A percentile compares a stretch with the other conserved stretches of the same genome.
Conservation (phyloP, 64 coral and sea anemone species). For the Montipora efflorescens region DNA sequence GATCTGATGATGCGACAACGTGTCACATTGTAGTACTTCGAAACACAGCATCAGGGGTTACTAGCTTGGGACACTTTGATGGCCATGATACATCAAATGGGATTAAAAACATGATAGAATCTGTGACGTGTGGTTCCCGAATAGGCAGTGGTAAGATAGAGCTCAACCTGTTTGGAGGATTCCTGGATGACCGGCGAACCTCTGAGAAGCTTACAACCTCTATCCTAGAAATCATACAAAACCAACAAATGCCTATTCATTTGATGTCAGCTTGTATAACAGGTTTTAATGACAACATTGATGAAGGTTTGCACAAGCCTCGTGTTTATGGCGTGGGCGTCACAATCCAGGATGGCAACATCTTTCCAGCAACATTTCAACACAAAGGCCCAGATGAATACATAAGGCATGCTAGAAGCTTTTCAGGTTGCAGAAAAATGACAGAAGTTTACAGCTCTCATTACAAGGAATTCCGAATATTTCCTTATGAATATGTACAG, state of each 20-base stretch:
- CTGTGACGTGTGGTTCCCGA: not conserved
- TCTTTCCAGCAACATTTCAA: constrained; percentile 80
- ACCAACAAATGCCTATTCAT: constrained; percentile 33
- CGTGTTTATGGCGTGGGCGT: constrained; percentile 87
- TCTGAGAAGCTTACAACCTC: constrained; percentile 55
- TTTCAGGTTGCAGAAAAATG: constrained; percentile 52
- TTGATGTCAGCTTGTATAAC: constrained; percentile 66
- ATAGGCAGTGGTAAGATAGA: constrained; percentile 61
- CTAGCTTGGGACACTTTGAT: constrained; percentile 77
- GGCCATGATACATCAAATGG: constrained; percentile 50
- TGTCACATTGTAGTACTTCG: constrained; percentile 80
- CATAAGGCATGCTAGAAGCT: constrained; percentile 71
- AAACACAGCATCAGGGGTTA: constrained; percentile 65
- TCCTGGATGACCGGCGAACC: constrained; percentile 63
- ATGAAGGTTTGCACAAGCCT: constrained; percentile 68
- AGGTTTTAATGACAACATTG: constrained; percentile 84
- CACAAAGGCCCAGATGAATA: constrained; percentile 82
- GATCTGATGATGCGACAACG: constrained; percentile 91
- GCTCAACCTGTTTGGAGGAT: constrained; percentile 88
- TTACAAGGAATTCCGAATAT: constrained; percentile 45
- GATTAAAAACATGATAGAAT: constrained; percentile 72
- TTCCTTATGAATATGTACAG: constrained; percentile 49
- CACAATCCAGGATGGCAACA: constrained; percentile 52
- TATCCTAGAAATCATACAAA: constrained; percentile 71
- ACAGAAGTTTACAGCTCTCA: constrained; percentile 65